Conservation (phyloP, 2,113 vertebrate genomes). For the Sylvia atricapilla region DNA sequence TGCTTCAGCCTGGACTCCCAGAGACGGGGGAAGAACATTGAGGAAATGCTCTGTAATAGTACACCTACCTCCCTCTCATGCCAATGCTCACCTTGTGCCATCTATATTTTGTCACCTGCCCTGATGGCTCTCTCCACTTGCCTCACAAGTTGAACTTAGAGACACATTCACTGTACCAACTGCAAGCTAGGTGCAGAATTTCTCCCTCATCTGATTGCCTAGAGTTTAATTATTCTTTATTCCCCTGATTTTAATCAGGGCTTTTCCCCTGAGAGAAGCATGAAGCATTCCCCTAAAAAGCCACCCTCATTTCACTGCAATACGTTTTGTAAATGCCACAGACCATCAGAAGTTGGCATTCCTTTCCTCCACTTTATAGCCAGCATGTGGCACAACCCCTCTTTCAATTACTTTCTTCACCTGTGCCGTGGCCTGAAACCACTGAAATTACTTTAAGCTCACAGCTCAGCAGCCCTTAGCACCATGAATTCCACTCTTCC, state of each 20-base stretch:
- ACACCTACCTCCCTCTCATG: background rate
- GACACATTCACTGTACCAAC: background rate
- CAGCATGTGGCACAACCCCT: background rate
- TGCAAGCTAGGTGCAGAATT: background rate
- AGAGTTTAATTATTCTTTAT: background rate
- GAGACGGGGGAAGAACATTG: rapidly evolving
- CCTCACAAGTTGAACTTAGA: background rate
- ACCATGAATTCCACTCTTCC: background rate
- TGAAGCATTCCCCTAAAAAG: background rate
- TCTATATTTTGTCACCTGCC: background rate
- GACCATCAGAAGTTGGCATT: no score
- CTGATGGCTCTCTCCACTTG: background rate
- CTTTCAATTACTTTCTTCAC: background rate
- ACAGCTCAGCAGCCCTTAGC: background rate
- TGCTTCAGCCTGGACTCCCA: background rate
- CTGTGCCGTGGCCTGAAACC: background rate
- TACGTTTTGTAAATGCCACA: background rate
- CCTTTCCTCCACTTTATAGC: background rate
- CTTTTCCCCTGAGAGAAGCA: background rate
- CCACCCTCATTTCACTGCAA: background rate
- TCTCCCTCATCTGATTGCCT: background rate
- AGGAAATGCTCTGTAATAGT: background rate
- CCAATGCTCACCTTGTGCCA: rapidly evolving
- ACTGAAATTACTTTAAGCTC: background rate
- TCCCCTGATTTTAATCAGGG: rapidly evolving